These are phyloP conservation scores for Macaca mulatta DNA, from an alignment of 2,113 vertebrate genomes.

Conservation along the genomic window DNA sequence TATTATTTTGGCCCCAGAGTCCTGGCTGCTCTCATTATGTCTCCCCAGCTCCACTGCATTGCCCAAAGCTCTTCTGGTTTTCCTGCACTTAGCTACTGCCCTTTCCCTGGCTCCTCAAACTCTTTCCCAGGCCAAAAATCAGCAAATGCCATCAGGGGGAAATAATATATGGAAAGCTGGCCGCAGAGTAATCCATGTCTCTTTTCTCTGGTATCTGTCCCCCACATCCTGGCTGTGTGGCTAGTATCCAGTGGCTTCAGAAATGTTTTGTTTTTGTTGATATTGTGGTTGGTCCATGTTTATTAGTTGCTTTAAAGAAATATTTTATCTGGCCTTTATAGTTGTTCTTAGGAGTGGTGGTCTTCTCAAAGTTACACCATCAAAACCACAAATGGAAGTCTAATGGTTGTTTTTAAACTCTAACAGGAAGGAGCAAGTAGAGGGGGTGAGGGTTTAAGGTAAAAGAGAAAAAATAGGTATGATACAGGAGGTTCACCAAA, in stretches of 20 bases:
- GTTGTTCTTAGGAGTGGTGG: neutral
- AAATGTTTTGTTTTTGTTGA: neutral
- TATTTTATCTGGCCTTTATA: neutral
- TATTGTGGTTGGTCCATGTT: neutral
- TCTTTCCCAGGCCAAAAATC: neutral
- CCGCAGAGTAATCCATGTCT: fast-evolving
- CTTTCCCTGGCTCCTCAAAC: neutral
- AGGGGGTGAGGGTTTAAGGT: neutral
- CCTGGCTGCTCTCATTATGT: neutral
- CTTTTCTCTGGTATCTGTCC: neutral
- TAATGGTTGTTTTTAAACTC: neutral
- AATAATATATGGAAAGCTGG: neutral
- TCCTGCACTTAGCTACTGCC: neutral
- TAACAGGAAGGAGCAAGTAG: neutral
- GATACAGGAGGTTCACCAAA: neutral
- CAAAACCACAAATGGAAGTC: neutral
- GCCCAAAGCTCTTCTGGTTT: neutral
- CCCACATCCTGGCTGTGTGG: neutral
- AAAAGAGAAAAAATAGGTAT: neutral
- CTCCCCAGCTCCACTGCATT: neutral
- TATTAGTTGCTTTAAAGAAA: neutral
- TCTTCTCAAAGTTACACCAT: neutral
- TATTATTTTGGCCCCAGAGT: neutral
- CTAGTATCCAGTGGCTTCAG: neutral
- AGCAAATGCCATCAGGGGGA: neutral